Conservation (phyloP, 2,113 vertebrate genomes). For the Tetrao urogallus region DNA sequence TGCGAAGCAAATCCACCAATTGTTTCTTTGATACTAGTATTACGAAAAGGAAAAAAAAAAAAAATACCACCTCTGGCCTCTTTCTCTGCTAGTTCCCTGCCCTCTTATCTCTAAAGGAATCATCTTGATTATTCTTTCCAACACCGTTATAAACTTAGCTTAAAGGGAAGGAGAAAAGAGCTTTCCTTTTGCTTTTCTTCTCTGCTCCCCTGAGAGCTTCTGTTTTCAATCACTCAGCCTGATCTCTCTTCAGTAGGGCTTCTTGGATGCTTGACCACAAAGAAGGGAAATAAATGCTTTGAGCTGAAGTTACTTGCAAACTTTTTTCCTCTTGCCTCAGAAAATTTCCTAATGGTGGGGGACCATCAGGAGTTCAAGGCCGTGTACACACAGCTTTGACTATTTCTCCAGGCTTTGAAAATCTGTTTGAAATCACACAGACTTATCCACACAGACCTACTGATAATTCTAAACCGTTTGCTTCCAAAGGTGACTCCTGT, state of each 20-base stretch:
- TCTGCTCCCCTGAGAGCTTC: slow-evolving; percentile 31
- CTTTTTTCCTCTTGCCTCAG: not conserved
- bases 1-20: not conserved
- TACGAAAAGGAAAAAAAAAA: not conserved
- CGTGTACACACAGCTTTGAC: not conserved
- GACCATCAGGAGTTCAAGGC: not conserved
- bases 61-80: not conserved
- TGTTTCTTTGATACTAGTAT: slow-evolving; percentile 17
- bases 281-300: not conserved
- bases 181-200: not conserved
- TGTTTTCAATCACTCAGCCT: slow-evolving; percentile 33
- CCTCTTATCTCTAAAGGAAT: slow-evolving; percentile 48
- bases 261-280: slow-evolving; percentile 44
- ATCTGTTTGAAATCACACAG: not conserved
- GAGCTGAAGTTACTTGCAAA: not conserved
- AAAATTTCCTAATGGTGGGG: not conserved
- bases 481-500: not conserved
- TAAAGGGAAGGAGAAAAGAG: slow-evolving; percentile 7
- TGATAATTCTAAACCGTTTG: not conserved
- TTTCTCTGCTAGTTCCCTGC: not conserved
- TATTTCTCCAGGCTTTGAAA: not conserved
- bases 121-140: slow-evolving; percentile 36
- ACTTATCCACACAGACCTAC: not conserved
- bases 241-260: slow-evolving; percentile 36
- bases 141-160: slow-evolving; percentile 49